These are phyloP conservation scores for Pocota personata DNA, from an alignment of 2,888 invertebrate genomes.

Conservation along the genomic window DNA sequence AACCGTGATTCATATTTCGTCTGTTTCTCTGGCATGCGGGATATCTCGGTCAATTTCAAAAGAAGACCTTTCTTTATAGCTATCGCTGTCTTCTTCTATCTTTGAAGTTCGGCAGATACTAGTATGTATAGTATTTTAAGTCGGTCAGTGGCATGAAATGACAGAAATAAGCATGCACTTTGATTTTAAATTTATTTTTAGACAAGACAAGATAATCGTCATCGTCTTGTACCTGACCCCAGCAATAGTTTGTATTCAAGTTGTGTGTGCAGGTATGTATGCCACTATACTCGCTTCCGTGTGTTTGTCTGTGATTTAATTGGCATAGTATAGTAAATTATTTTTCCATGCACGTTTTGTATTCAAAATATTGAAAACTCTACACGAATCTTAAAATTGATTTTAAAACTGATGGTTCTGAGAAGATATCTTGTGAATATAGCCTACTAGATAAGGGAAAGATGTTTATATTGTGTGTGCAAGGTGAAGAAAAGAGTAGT, in stretches of 20 bases:
- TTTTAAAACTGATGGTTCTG: neutral
- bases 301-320: neutral
- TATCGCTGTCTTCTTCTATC: neutral
- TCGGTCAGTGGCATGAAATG: conserved; percentile 7
- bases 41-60: neutral
- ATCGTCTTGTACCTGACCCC: neutral
- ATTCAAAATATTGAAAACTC: neutral
- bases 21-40: neutral
- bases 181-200: too few species aligned
- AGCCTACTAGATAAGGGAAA: neutral
- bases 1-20: conserved; percentile 24
- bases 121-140: neutral
- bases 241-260: neutral
- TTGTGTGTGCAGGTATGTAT: neutral
- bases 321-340: neutral
- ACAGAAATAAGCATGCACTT: neutral
- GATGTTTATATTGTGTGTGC: neutral
- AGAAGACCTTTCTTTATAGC: neutral
- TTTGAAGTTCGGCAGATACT: neutral
- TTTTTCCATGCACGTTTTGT: conserved; percentile 1
- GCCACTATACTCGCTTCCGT: neutral
- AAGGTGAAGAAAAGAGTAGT: too few species aligned
- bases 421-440: neutral
- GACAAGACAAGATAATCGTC: neutral
- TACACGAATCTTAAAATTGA: neutral